phyloP scores from a whole-genome alignment of 2,113 vertebrate genomes.

The Sula dactylatra region DNA sequence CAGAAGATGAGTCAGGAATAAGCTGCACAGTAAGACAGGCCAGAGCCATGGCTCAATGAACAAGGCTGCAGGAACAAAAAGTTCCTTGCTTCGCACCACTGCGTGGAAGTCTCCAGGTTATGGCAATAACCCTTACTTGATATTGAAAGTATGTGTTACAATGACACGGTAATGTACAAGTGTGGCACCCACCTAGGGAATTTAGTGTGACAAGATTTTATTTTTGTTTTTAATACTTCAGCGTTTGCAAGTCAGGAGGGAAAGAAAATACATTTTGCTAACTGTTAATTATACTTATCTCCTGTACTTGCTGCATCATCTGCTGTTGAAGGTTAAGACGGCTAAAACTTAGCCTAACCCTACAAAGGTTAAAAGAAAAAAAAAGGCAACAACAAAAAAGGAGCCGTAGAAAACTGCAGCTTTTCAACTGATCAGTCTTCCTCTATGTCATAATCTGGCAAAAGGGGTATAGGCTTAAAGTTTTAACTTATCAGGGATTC shows the following conservation, averaged over 20 bases:
- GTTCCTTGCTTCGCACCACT: neutral
- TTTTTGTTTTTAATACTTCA: neutral
- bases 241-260: neutral
- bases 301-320: neutral
- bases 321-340: neutral
- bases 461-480: neutral
- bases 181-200: neutral
- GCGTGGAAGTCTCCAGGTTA: neutral
- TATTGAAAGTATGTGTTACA: neutral
- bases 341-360: neutral
- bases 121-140: neutral
- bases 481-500: neutral
- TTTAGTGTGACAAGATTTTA: neutral
- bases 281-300: neutral
- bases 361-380: neutral
- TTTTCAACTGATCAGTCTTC: neutral
- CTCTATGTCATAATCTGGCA: neutral
- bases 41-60: neutral
- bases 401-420: neutral
- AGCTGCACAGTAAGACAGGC: neutral
- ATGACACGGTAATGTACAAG: neutral
- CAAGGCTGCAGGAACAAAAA: neutral
- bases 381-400: neutral
- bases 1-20: slow-evolving; percentile 17
- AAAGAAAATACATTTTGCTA: neutral